A percentile compares a stretch with the other conserved stretches of the same genome.
Conservation (phyloP, 2,797 vertebrate species). For the Phataginus tetradactyla region DNA sequence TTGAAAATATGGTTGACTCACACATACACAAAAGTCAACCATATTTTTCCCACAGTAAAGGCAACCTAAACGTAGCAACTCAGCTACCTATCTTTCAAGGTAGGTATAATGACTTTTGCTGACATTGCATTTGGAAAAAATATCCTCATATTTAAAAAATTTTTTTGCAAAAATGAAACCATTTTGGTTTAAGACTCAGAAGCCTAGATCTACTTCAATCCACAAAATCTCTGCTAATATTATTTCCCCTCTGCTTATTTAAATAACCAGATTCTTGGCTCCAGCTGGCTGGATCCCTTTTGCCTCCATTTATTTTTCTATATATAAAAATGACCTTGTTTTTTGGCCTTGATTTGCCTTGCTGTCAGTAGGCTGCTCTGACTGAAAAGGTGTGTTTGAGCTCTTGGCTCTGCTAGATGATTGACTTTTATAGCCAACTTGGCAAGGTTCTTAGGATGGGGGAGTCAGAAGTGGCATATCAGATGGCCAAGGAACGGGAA, state of each 20-base stretch:
- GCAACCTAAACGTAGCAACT: constrained; percentile 25
- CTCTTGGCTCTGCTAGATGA: neutral
- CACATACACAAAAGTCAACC: neutral
- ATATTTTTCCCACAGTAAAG: neutral
- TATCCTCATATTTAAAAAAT: neutral
- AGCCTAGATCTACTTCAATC: neutral
- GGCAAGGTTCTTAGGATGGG: neutral
- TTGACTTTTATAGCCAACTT: neutral
- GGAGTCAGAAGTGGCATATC: neutral
- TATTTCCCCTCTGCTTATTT: neutral
- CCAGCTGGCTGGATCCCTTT: neutral
- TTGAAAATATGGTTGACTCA: neutral
- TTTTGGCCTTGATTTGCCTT: neutral
- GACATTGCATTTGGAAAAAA: neutral
- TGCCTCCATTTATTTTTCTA: neutral
- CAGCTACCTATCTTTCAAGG: neutral
- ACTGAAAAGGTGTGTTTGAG: neutral
- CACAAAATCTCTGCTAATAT: neutral
- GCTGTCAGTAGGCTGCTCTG: neutral
- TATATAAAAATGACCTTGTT: neutral
- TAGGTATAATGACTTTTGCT: neutral
- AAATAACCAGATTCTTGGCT: neutral
- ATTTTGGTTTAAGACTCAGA: neutral
- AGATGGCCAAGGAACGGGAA: neutral
- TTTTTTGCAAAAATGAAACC: constrained; percentile 19